Evolutionary conservation across 2,888 invertebrate genomes (phyloP), one percentile per base, ranked within the genome.

Genomic region (Galerucella calmariensis): DNA sequence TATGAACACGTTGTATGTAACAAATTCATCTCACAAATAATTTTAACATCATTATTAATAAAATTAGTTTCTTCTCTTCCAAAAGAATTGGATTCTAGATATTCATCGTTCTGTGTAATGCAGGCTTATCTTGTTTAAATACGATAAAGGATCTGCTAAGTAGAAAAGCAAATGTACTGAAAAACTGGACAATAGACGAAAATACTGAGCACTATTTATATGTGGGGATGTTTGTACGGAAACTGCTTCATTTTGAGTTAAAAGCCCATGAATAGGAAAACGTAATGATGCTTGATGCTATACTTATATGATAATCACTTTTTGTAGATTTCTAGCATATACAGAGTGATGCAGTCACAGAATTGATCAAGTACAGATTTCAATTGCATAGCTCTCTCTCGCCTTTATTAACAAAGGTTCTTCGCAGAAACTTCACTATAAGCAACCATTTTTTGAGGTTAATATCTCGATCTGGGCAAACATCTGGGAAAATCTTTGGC

Each of bases 111-210:
- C 72, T 76, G 76, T 76, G 1, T 35, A 9, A 41, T 41, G 74
- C 75, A 70, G 73, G 74, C 72, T 62, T 41, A n/a, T 62, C 35
- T 35, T n/a, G 41, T 46, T 16, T 16, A 44, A 65, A 65, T 9
- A 69, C 73, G 75, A 71, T 69, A 63, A 51, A 62, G 75, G 68
- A 76, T 74, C 73, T 76, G 73, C 67, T 73, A 68, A 72, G 61
- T 70, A 67, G 71, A 58, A 75, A 75, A 70, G 67, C 75, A 78
- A 41, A 74, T 74, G 75, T 74, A 72, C 53, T 72, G 73, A 76
- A 75, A 75, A 74, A 76, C 73, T 63, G 75, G 77, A 78, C 75
- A 75, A 77, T 70, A 67, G 73, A 65, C 46, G 70, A 70, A 71
- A 69, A 74, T 75, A 71, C 71, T 35, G 61, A 74, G 72, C 74